phyloP scores from a whole-genome alignment of 2,797 vertebrate species.

The Acanthornis magna region DNA sequence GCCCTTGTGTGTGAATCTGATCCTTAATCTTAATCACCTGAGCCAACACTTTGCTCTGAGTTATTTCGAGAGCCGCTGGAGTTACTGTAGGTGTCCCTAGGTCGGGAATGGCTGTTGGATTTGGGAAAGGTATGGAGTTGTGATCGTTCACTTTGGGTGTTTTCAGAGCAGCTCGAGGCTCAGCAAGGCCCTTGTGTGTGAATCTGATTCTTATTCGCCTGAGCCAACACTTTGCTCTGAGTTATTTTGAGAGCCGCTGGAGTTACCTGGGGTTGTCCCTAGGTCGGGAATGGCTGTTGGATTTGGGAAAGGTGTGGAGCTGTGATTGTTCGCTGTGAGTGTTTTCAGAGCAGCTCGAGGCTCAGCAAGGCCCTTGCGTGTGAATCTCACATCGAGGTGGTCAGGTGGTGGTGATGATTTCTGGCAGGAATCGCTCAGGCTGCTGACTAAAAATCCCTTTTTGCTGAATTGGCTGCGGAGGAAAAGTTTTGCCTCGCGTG shows the following conservation, averaged over 20 bases:
- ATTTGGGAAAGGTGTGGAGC: no score
- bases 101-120: fast-evolving
- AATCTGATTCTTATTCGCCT: neutral
- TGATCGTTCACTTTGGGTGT: fast-evolving
- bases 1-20: neutral
- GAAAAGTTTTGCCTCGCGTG: fast-evolving
- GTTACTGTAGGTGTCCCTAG: no score
- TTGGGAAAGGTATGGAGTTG: neutral
- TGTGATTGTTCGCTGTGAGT: no score
- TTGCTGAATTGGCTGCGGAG: neutral
- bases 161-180: neutral
- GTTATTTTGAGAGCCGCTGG: no score
- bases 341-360: no score
- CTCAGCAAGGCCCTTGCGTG: no score
- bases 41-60: no score
- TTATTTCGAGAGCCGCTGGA: no score
- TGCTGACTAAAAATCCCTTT: neutral
- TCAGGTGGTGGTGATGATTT: neutral
- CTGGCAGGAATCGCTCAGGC: neutral
- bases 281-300: no score
- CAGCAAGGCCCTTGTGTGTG: neutral
- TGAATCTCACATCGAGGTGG: fast-evolving
- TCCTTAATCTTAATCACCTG: no score
- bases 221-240: no score
- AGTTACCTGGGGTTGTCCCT: no score